Evolutionary conservation across 1,140 invertebrate genomes (phyloP), one percentile per base, ranked within the genome.

Genomic region (Pogonognathellus flavescens): DNA sequence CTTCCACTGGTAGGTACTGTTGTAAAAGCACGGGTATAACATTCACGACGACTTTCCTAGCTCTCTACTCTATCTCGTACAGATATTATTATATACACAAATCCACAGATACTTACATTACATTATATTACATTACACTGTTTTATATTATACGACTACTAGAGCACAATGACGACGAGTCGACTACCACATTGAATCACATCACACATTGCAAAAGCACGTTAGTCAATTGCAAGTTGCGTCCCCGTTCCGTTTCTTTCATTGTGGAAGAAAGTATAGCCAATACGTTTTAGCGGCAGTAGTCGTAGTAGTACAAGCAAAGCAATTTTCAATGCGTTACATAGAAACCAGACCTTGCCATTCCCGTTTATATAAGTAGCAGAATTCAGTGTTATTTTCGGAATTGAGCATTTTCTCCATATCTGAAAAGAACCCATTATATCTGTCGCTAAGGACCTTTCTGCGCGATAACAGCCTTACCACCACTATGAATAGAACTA

Each of bases 121-220:
- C 8, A 76, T 76, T 70, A 60, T 20, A 66, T 66, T 66, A 76
- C 41, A 76, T 50, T 76, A 49, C 25, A 76, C 70, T 76, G 41
- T 20, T 41, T 76, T 76, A 76, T 76, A 76, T 2, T 50, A 57
- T 57, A 57, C 10, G 31, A 41, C 31, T 57, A 76, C 5, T 14
- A 16, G 14, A 50, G 70, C n/a, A 50, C 41, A 76, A 76, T 76
- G 70, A 50, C 41, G 14, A n/a, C 13, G 70, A 50, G 14, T 76
- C 13, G 31, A 49, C 49, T 76, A 20, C 11, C 22, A 50, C 70
- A 76, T 76, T 76, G 70, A 76, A 76, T 76, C 70, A 76, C 70
- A 76, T 76, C 70, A 76, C 70, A 76, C 70, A 76, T 76, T 50
- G 41, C 62, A 41, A 76, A 49, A 49, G 70, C 13, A 76, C 70